Conservation (phyloP, 2,797 vertebrate species). For the Sitta carolinensis region DNA sequence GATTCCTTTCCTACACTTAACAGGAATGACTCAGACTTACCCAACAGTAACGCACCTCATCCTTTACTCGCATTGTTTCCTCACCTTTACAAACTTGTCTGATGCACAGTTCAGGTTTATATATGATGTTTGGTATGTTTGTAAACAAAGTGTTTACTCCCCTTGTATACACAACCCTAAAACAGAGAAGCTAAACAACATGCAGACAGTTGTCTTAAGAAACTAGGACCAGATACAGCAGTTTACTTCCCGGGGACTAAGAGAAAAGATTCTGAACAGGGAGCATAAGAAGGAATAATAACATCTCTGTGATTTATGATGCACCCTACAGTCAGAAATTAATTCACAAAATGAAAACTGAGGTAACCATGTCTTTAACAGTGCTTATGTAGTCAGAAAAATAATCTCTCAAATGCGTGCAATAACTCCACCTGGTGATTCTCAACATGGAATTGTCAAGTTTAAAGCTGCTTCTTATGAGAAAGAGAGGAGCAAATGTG, state of each 20-base stretch:
- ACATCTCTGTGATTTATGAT: neutral
- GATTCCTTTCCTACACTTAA: neutral
- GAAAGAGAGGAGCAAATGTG: neutral
- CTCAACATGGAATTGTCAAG: neutral
- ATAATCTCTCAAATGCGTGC: conserved; percentile 12
- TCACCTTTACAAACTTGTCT: neutral
- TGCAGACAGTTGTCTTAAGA: neutral
- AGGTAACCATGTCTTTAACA: neutral
- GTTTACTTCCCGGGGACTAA: neutral
- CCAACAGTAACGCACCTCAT: neutral
- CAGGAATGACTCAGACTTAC: neutral
- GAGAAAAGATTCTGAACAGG: neutral
- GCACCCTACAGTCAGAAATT: neutral
- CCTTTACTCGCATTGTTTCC: neutral
- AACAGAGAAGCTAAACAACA: neutral
- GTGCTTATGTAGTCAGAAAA: neutral
- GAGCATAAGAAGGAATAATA: neutral
- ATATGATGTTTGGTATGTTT: neutral
- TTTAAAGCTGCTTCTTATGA: neutral
- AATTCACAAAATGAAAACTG: neutral
- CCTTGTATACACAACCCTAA: neutral
- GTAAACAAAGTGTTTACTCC: neutral
- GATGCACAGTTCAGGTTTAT: neutral
- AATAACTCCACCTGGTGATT: conserved; percentile 66
- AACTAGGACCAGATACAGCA: neutral